Evolutionary conservation across 1,140 invertebrate species (phyloP), one percentile per base, ranked within the genome.

Genomic region (Brachionus plicatilis): DNA sequence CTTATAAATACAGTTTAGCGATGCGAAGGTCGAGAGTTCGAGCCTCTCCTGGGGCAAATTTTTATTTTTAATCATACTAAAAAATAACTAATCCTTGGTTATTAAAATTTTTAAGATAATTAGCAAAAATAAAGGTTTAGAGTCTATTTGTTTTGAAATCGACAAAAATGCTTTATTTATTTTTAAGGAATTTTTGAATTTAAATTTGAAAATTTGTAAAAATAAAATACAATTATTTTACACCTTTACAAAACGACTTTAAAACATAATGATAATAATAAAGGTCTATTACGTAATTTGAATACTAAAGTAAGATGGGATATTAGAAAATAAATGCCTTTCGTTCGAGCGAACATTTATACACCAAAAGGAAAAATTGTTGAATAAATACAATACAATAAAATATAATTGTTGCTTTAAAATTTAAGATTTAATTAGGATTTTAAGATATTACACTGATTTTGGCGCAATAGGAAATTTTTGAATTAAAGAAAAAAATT

Each of bases 21-120:
- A 72, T 72, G 68, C 68, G 68, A 72, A 72, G 68, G 68, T 72
- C 68, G 68, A 72, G 68, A 72, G 68, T 72, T 72, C 68, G 68
- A 72, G 68, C 68, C 68, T 72, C 68, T 72, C 68, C 68, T 72
- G 33, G 37, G 68, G 68, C 68, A 72, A 72, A 45, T 43, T 72
- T 72, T 72, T 72, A 41, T 43, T 41, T 29, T 68, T 37, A 7
- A 37, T 37, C 33, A 37, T 37, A 6, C 4, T 37, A 37, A 1
- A 37, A 37, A 37, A 37, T 1, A 37, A 37, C 33, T 37, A 37
- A 37, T 37, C 33, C 45, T 47, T 47, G 12, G 45, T 47, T 47
- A 47, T 12, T 33, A 68, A 72, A 72, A 72, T 72, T 41, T 41
- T 33, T 17, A 45, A 20, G n/a, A 43, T 33, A 37, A 37, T 37